These are phyloP conservation scores for Choristoneura rosaceana DNA, from an alignment of 2,888 invertebrate genomes.

Conservation along the genomic window DNA sequence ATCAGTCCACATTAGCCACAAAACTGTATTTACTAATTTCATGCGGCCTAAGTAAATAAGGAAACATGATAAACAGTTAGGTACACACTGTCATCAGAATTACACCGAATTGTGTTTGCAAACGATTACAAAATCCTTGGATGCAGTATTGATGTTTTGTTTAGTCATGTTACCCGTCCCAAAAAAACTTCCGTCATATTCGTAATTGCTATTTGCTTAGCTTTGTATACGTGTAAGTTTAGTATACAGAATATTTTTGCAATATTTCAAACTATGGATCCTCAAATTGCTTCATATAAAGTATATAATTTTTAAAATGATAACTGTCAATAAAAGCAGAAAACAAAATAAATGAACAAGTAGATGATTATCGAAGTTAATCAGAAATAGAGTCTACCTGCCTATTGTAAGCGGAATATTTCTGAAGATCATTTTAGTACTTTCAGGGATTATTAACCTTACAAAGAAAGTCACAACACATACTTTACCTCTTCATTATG, in stretches of 20 bases:
- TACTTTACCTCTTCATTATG: no score
- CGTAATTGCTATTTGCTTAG: neutral
- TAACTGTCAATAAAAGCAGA: no score
- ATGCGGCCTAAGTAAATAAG: conserved; percentile 11
- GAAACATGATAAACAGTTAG: conserved; percentile 17
- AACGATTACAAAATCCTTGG: conserved; percentile 36
- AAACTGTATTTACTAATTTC: neutral
- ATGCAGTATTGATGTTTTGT: neutral
- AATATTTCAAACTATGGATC: no score
- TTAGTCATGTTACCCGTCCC: conserved; percentile 8
- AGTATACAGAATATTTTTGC: neutral
- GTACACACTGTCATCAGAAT: conserved; percentile 6
- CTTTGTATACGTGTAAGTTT: neutral
- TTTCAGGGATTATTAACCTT: no score
- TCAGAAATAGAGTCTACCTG: no score
- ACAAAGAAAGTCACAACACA: no score
- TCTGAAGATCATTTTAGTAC: no score
- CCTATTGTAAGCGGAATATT: no score
- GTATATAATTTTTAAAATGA: no score
- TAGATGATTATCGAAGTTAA: no score
- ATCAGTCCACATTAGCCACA: neutral
- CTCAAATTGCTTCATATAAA: no score
- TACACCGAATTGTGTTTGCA: conserved; percentile 9
- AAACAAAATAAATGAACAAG: no score
- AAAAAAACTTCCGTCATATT: conserved; percentile 4